These are phyloP conservation scores for Clusia tigrina DNA, from an alignment of 2,888 invertebrate species.

Conservation along the genomic window DNA sequence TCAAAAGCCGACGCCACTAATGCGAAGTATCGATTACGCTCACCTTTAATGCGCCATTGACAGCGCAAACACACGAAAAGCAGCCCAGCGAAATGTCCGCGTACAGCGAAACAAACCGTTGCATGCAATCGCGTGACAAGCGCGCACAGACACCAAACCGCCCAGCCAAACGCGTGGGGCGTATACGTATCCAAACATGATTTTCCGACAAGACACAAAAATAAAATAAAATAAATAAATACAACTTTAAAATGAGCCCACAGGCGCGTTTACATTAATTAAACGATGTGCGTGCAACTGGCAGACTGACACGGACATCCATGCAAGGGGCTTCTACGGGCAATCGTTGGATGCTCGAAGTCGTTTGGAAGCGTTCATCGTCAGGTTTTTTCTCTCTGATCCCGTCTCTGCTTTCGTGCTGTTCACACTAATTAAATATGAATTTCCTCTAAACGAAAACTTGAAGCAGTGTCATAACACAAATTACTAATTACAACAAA, in stretches of 20 bases:
- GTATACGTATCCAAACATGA: not conserved
- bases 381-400: not conserved
- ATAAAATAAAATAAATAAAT: no score
- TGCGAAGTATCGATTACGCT: no score
- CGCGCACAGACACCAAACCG: not conserved
- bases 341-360: no score
- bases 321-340: no score
- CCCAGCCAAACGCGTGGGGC: no score
- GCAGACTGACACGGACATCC: not conserved
- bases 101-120: no score
- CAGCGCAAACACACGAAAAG: not conserved
- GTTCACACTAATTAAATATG: not conserved
- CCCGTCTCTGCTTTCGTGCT: not conserved
- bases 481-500: conserved; percentile 26
- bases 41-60: no score
- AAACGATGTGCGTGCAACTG: not conserved
- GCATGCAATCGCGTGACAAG: conserved; percentile 7
- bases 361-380: no score
- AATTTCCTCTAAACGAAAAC: not conserved
- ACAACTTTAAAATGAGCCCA: no score
- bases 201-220: not conserved
- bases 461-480: conserved; percentile 14
- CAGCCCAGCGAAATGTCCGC: not conserved
- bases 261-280: not conserved
- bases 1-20: no score